These are phyloP conservation scores for Monochamus alternatus DNA, from an alignment of 2,888 invertebrate genomes.

Conservation along the genomic window DNA sequence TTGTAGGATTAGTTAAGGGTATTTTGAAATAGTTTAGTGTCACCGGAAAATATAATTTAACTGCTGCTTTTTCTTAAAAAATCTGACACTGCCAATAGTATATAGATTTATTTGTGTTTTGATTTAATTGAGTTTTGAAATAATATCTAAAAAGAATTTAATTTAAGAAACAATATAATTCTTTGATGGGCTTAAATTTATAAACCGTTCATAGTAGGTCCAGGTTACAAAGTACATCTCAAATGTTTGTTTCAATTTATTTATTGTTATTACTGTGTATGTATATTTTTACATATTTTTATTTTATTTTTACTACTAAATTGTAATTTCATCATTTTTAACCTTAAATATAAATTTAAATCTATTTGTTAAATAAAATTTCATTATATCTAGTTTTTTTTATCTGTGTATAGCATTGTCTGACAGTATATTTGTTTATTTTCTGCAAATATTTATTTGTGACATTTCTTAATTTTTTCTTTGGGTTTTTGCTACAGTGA, in stretches of 20 bases:
- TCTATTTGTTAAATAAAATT: background rate
- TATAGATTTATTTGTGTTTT: background rate
- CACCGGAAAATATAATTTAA: background rate
- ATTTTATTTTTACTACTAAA: background rate
- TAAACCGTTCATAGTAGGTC: too few species aligned
- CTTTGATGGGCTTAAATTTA: too few species aligned
- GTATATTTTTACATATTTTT: background rate
- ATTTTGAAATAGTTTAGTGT: background rate
- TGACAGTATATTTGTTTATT: too few species aligned
- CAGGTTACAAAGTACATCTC: too few species aligned
- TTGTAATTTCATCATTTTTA: slow-evolving; percentile 5
- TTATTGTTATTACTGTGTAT: background rate
- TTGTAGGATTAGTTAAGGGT: background rate
- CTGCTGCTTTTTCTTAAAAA: background rate
- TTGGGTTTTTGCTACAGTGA: too few species aligned
- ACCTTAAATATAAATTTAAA: background rate
- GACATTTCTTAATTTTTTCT: too few species aligned
- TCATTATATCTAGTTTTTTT: too few species aligned
- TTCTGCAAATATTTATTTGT: too few species aligned
- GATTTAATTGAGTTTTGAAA: background rate
- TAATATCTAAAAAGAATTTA: too few species aligned
- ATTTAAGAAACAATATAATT: too few species aligned
- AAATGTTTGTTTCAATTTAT: too few species aligned
- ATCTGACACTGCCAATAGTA: background rate
- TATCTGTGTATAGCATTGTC: too few species aligned